These are phyloP conservation scores for Poecilia wingei DNA, from an alignment of 2,797 vertebrate genomes.

Conservation along the genomic window DNA sequence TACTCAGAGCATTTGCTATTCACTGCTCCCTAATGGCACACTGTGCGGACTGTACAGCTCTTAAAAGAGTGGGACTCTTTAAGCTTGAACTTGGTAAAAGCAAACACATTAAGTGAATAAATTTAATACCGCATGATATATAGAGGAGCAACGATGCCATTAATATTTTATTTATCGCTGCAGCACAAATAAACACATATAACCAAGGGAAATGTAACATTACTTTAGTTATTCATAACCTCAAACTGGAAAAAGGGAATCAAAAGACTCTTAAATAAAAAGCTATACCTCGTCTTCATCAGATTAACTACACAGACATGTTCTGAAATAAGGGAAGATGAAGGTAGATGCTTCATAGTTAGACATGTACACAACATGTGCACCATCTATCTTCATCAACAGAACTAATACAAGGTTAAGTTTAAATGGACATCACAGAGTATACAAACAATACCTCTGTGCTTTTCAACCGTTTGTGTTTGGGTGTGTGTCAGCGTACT, in stretches of 20 bases:
- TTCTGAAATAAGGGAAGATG: constrained; percentile 14
- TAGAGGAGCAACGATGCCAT: constrained; percentile 51
- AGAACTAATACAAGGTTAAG: constrained; percentile 7
- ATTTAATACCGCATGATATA: constrained; percentile 54
- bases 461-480: constrained; percentile 8
- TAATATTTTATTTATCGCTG: constrained; percentile 63
- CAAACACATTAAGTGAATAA: constrained; percentile 17
- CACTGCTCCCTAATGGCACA: constrained; percentile 19
- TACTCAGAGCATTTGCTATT: constrained; percentile 23
- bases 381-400: constrained; percentile 45
- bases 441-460: constrained; percentile 1
- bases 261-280: constrained; percentile 18
- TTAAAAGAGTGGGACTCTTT: constrained; percentile 12
- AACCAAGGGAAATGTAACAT: constrained; percentile 52
- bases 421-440: background rate
- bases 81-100: constrained; percentile 16
- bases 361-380: constrained; percentile 24
- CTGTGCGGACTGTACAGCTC: constrained; percentile 5
- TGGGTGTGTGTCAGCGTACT: background rate
- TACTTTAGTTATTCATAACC: constrained; percentile 70
- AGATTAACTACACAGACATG: background rate
- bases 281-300: constrained; percentile 19
- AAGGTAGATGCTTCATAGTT: background rate
- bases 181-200: constrained; percentile 67
- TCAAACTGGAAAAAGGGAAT: constrained; percentile 42